These are phyloP conservation scores for Hozukius guyotensis DNA, from an alignment of 2,797 vertebrate genomes.

Conservation along the genomic window DNA sequence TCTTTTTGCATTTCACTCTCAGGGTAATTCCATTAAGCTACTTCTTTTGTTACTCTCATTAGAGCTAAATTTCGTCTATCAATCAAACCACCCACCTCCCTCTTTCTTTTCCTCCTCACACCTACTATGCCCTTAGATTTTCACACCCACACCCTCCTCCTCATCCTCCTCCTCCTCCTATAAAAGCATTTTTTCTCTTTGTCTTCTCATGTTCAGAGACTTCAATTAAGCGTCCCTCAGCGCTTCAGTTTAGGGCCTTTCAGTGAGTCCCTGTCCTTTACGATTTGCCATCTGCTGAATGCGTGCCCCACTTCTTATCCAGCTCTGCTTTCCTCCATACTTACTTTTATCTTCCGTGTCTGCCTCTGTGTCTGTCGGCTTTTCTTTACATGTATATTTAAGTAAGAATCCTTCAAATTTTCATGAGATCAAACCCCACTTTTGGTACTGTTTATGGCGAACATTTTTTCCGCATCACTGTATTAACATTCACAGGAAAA, in stretches of 20 bases:
- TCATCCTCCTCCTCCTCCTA: background rate
- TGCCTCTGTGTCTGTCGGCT: background rate
- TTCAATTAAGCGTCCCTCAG: constrained; percentile 27
- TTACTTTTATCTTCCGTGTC: background rate
- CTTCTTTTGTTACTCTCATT: constrained; percentile 55
- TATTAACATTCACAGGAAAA: background rate
- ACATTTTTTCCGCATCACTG: background rate
- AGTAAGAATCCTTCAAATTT: background rate
- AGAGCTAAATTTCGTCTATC: constrained; percentile 45
- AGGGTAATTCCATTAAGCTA: constrained; percentile 38
- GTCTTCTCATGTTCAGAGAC: constrained; percentile 3
- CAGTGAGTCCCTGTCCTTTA: constrained; percentile 7
- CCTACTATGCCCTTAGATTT: constrained; percentile 22
- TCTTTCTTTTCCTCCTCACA: constrained; percentile 19
- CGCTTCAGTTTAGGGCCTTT: constrained; percentile 35
- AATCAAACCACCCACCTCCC: constrained; percentile 37
- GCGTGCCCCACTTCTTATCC: background rate
- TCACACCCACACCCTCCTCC: background rate
- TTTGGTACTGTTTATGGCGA: background rate
- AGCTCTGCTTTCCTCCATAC: background rate
- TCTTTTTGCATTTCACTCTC: constrained; percentile 25
- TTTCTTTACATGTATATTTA: background rate
- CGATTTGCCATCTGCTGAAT: constrained; percentile 39
- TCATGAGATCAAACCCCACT: background rate
- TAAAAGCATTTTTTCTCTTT: constrained; percentile 12